Percentiles rank a stretch among this genome's conserved stretches.
phyloP scores from a whole-genome alignment of 2,113 vertebrate genomes.

The Aleadryas rufinucha region DNA sequence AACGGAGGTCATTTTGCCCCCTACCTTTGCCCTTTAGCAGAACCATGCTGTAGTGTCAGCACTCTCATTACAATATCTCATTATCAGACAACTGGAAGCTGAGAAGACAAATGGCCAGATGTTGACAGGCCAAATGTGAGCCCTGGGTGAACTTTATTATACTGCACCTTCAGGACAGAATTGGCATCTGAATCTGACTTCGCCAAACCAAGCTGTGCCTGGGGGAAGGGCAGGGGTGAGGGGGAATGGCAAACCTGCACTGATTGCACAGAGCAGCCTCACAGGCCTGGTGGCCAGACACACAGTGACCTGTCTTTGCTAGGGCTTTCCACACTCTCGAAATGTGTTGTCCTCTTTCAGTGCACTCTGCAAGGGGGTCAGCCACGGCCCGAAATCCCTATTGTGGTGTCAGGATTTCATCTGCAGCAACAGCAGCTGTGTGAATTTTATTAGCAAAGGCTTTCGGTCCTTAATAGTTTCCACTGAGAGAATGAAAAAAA shows the following conservation, averaged over 20 bases:
- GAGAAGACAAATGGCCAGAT: background rate
- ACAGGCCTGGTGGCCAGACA: background rate
- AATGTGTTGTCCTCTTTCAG: background rate
- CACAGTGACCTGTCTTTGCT: background rate
- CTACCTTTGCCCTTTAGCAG: background rate
- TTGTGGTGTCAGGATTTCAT: background rate
- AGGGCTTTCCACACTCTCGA: background rate
- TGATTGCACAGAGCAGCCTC: background rate
- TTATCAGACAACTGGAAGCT: background rate
- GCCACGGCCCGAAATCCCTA: background rate
- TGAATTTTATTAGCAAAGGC: constrained; percentile 44
- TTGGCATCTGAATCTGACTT: background rate
- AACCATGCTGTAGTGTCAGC: background rate
- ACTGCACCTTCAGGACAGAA: background rate
- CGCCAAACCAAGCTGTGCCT: background rate
- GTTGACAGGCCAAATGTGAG: background rate
- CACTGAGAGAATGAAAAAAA: background rate
- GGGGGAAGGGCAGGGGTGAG: background rate
- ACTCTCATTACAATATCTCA: background rate
- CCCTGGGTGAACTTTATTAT: background rate
- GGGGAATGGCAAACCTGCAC: background rate
- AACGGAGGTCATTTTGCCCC: background rate
- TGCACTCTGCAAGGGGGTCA: background rate
- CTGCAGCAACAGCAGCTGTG: constrained; percentile 35
- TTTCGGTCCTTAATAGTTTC: constrained; percentile 34